A percentile compares a stretch with the other conserved stretches of the same genome.
Conservation (phyloP, 2,797 vertebrate species). For the Phrynocephalus guinanensis region DNA sequence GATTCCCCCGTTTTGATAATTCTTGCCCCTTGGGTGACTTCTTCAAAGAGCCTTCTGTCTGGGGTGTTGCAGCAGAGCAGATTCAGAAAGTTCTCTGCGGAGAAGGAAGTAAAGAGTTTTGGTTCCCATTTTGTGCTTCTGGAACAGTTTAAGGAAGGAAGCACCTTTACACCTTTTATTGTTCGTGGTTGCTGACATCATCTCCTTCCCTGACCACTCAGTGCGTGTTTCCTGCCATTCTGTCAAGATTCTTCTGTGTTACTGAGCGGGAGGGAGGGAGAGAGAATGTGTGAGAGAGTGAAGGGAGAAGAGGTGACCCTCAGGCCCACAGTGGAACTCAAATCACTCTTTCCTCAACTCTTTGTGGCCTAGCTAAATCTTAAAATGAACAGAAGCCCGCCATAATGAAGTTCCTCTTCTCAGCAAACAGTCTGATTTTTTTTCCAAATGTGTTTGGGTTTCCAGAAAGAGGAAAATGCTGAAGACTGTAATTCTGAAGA, state of each 20-base stretch:
- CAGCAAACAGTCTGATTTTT: slow-evolving; percentile 78
- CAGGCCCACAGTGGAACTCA: slow-evolving; percentile 66
- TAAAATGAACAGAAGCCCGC: slow-evolving; percentile 75
- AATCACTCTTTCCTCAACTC: slow-evolving; percentile 72
- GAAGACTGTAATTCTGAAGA: slow-evolving; percentile 59
- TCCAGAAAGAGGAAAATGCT: slow-evolving; percentile 59
- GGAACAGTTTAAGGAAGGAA: slow-evolving; percentile 94
- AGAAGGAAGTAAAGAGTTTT: slow-evolving; percentile 91
- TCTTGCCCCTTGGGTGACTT: slow-evolving; percentile 71
- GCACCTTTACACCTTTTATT: slow-evolving; percentile 96
- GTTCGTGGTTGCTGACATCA: slow-evolving; percentile 91
- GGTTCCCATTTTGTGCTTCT: slow-evolving; percentile 88
- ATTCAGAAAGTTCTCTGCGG: slow-evolving; percentile 78
- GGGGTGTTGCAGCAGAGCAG: slow-evolving; percentile 74
- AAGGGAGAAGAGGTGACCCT: slow-evolving; percentile 47
- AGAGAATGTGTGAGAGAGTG: slow-evolving; percentile 50
- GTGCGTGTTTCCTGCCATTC: slow-evolving; percentile 91
- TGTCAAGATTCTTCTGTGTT: slow-evolving; percentile 82
- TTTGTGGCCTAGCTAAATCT: slow-evolving; percentile 73
- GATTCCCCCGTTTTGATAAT: slow-evolving; percentile 57
- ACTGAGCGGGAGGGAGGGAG: slow-evolving; percentile 62
- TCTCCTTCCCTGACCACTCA: slow-evolving; percentile 86
- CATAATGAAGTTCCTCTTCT: slow-evolving; percentile 83
- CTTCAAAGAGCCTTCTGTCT: slow-evolving; percentile 73
- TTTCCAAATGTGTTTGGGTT: slow-evolving; percentile 66